phyloP scores from a whole-genome alignment of 1,140 invertebrate genomes.

The Hirudo medicinalis region DNA sequence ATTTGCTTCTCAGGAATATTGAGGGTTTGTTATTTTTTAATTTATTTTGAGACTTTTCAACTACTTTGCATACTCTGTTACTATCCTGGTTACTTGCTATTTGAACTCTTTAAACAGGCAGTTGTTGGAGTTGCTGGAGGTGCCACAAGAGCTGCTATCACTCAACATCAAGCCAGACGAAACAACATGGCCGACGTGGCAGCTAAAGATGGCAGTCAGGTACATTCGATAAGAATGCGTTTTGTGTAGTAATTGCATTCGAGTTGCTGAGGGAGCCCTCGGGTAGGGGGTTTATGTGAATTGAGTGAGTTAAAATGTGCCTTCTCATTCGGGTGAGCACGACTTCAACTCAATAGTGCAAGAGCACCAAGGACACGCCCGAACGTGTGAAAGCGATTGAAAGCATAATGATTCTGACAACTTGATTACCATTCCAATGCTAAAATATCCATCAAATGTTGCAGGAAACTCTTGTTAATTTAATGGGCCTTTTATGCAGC shows the following conservation, averaged over 20 bases:
- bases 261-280: not conserved
- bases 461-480: constrained; percentile 76
- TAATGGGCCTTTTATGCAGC: constrained; percentile 61
- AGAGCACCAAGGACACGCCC: too few species aligned
- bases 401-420: too few species aligned
- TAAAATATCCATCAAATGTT: constrained; percentile 17
- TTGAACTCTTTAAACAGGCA: constrained; percentile 47
- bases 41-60: constrained; percentile 4
- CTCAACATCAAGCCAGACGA: constrained; percentile 70
- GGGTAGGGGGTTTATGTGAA: too few species aligned
- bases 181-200: constrained; percentile 83
- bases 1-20: constrained; percentile 45
- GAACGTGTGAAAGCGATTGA: not conserved
- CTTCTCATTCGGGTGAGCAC: not conserved
- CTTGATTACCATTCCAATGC: not conserved
- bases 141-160: constrained; percentile 76
- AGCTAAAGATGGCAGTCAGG: constrained; percentile 86
- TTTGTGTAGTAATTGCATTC: not conserved
- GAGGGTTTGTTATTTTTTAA: constrained; percentile 29
- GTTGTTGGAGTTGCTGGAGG: constrained; percentile 73
- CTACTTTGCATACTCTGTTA: not conserved
- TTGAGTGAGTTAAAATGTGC: not conserved
- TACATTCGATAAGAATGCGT: constrained; percentile 20
- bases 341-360: not conserved
- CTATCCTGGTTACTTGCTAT: constrained; percentile 1